These are phyloP conservation scores for Spinibarbus caldwelli DNA, from an alignment of 2,797 vertebrate genomes.

Conservation along the genomic window DNA sequence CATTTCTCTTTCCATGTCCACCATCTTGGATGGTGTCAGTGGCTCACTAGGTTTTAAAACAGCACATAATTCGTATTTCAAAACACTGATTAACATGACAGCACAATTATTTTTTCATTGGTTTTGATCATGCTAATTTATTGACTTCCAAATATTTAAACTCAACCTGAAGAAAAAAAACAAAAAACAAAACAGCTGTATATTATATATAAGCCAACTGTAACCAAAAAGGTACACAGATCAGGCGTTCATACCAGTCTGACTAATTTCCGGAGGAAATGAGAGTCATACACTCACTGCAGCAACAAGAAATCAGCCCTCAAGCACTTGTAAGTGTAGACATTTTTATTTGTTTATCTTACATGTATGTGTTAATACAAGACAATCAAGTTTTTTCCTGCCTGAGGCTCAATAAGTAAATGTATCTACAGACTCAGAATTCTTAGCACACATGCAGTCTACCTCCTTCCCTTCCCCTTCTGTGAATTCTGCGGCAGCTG, in stretches of 20 bases:
- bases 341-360: not conserved
- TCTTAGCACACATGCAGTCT: not conserved
- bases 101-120: not conserved
- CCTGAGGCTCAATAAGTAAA: not conserved
- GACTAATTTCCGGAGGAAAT: slow-evolving; percentile 38
- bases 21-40: not conserved
- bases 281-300: not conserved
- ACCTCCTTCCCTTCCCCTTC: not conserved
- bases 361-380: not conserved
- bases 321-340: not conserved
- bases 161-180: no score
- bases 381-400: not conserved
- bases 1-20: not conserved
- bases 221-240: not conserved
- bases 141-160: not conserved
- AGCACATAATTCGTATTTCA: not conserved
- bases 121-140: not conserved
- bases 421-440: not conserved
- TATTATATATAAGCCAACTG: not conserved
- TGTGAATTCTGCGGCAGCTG: slow-evolving; percentile 13
- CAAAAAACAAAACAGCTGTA: not conserved
- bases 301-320: not conserved
- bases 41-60: not conserved
- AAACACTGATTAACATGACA: not conserved
- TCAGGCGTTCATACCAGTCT: not conserved